Evolutionary conservation across 2,888 invertebrate genomes (phyloP).

Genomic region (Abrostola triplasia): DNA sequence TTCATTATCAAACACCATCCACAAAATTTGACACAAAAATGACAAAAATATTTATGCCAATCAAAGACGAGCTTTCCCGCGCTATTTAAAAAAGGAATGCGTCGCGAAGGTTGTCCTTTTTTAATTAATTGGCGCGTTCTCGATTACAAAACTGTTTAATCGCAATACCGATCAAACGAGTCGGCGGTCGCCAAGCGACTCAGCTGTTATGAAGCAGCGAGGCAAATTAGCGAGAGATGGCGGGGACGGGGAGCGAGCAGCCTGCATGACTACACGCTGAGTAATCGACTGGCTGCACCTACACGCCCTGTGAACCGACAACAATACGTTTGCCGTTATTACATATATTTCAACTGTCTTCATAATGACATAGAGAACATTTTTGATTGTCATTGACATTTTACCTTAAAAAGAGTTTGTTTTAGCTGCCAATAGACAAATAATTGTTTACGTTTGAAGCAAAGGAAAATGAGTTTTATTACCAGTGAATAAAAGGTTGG

Average conservation of each 20-base stretch:
- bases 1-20: conserved; percentile 66
- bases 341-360: conserved; percentile 33
- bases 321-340: conserved; percentile 40
- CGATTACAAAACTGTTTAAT: conserved; percentile 40
- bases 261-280: conserved; percentile 82
- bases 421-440: conserved; percentile 38
- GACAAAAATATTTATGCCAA: conserved; percentile 40
- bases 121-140: conserved; percentile 34
- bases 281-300: conserved; percentile 80
- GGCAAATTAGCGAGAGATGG: conserved; percentile 70
- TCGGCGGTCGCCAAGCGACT: conserved; percentile 80
- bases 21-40: conserved; percentile 78
- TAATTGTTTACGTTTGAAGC: conserved; percentile 39
- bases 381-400: conserved; percentile 21
- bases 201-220: conserved; percentile 67
- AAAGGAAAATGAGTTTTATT: conserved; percentile 49
- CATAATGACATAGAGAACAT: conserved; percentile 23
- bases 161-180: conserved; percentile 79
- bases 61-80: conserved; percentile 39
- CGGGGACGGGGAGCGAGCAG: conserved; percentile 66
- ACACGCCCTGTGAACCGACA: conserved; percentile 68
- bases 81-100: conserved; percentile 44
- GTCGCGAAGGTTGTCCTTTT: conserved; percentile 20
- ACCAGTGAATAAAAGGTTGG: conserved; percentile 27
- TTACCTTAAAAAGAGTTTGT: conserved; percentile 33